Conservation (phyloP, 2,797 vertebrate genomes). For the Buceros bicornis region DNA sequence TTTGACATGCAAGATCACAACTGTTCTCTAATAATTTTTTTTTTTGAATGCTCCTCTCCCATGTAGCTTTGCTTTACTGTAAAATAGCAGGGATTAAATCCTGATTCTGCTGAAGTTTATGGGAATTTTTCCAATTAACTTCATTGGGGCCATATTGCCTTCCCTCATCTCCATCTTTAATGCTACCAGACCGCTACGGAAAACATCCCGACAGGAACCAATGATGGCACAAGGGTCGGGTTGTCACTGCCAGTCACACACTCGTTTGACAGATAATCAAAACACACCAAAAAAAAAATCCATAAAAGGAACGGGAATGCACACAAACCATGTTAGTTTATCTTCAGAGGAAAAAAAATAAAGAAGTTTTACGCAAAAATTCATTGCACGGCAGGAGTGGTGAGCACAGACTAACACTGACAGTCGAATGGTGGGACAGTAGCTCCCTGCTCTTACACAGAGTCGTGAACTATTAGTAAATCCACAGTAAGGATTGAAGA, state of each 20-base stretch:
- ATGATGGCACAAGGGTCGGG: neutral
- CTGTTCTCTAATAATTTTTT: constrained; percentile 8
- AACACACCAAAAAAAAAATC: neutral
- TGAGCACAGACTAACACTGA: neutral
- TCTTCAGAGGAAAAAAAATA: neutral
- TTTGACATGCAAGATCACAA: constrained; percentile 34
- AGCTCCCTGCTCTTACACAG: neutral
- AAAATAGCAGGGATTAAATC: constrained; percentile 44
- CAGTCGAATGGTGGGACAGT: neutral
- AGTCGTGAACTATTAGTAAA: neutral
- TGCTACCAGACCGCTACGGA: neutral
- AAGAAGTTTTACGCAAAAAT: neutral
- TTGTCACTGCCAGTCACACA: neutral
- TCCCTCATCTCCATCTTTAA: neutral
- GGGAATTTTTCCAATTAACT: constrained; percentile 20
- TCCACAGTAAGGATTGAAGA: neutral
- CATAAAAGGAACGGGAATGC: neutral
- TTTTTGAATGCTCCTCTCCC: neutral
- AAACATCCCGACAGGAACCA: neutral
- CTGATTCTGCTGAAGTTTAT: neutral
- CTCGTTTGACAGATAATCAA: neutral
- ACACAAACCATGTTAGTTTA: neutral
- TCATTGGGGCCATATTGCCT: neutral
- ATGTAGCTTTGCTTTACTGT: constrained; percentile 14
- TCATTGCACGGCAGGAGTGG: neutral